A percentile compares a stretch with the other conserved stretches of the same genome.
phyloP scores from a whole-genome alignment of 2,888 invertebrate genomes.

The Tenthredo distinguenda region DNA sequence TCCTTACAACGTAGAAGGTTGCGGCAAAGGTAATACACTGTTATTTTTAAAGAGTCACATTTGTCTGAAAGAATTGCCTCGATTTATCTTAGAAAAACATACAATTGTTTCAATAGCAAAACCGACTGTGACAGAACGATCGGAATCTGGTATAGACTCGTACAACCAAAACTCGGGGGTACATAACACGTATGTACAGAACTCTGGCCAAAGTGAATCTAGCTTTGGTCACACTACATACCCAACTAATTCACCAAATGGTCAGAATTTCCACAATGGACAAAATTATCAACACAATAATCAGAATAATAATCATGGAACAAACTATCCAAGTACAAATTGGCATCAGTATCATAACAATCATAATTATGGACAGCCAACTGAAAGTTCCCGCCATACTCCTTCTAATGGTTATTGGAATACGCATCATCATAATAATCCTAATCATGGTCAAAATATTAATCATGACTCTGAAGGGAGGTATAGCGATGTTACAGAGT shows the following conservation, averaged over 20 bases:
- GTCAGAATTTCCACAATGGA: not conserved
- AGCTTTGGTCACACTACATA: not conserved
- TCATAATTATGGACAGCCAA: conserved; percentile 18
- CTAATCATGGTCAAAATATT: not conserved
- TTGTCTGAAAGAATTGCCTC: not conserved
- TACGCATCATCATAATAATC: not conserved
- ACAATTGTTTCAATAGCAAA: not conserved
- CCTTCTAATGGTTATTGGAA: conserved; percentile 2
- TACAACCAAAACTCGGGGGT: not conserved
- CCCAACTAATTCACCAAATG: conserved; percentile 4
- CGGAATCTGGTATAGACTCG: not conserved
- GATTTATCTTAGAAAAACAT: not conserved
- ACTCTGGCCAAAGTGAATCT: not conserved
- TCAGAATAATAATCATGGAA: not conserved
- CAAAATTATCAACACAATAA: not conserved
- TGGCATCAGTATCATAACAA: conserved; percentile 15
- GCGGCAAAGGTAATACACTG: conserved; percentile 55
- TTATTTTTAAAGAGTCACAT: not conserved
- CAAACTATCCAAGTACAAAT: conserved; percentile 3
- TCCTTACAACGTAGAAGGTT: conserved; percentile 75
- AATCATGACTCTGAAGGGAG: not conserved
- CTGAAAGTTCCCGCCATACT: not conserved
- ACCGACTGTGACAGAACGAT: not conserved
- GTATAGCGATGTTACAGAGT: not conserved
- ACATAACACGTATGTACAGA: not conserved